Evolutionary conservation across 2,888 invertebrate species (phyloP), one percentile per base, ranked within the genome.

Genomic region (Acrocyrtus sp.): DNA sequence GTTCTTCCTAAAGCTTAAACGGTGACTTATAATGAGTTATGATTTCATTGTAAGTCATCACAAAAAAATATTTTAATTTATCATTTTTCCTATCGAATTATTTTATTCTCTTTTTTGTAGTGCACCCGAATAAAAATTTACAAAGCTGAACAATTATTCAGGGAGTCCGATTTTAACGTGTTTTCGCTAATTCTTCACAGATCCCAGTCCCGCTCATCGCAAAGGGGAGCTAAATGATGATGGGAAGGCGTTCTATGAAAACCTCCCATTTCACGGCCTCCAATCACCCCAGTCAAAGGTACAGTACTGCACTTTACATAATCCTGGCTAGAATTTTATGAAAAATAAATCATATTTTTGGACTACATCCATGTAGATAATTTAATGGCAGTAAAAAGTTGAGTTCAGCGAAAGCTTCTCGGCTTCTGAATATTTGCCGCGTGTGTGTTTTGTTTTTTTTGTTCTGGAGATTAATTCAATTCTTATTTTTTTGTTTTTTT

Each of bases 221-320:
- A 81, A 81, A 79, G 81, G 81, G 77, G 80, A 81, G 57, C 73
- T 80, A 85, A 89, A 90, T 86, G 93, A 93, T 85, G 91, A 91
- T 85, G 92, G 92, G 82, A 93, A 93, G 85, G 86, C 87, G 62
- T 91, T 92, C 84, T 96, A 95, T 88, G 95, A 96, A 87, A 96
- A 96, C 87, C 90, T 95, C 83, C 95, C 95, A 84, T 96, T 95
- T 89, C 95, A 95, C 85, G 95, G 95, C 82, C 90, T 95, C 84
- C 95, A 95, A 87, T 92, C 93, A 86, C 93, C 95, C 84, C 95
- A 94, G 83, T 92, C 94, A 86, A 95, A 95, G 93, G 95, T 95
- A 90, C 45, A 41, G 61, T 17, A 65, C n/a, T n/a, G n/a, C n/a
- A n/a, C n/a, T n/a, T n/a, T n/a, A n/a, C n/a, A n/a, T n/a, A n/a